A percentile compares a stretch with the other conserved stretches of the same genome.
These are phyloP conservation scores for Gryon sp. DNA, from an alignment of 1,140 invertebrate species.

Conservation along the genomic window DNA sequence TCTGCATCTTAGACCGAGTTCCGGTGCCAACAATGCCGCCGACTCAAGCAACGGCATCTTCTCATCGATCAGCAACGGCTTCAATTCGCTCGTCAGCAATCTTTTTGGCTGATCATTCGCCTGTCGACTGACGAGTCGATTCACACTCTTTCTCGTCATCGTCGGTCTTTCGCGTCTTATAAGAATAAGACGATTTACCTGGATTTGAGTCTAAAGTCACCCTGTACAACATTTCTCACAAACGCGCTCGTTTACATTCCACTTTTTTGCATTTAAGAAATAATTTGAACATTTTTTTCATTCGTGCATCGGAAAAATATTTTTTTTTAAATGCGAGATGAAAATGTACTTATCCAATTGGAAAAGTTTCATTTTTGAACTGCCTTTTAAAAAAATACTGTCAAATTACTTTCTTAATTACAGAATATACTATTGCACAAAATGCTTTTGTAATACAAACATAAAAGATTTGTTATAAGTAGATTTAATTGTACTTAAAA, in stretches of 20 bases:
- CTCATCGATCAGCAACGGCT: conserved; percentile 86
- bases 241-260: no score
- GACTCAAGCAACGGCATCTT: conserved; percentile 82
- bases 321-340: no score
- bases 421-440: no score
- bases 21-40: conserved; percentile 69
- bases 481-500: no score
- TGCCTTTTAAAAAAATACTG: no score
- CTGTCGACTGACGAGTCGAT: conserved; percentile 50
- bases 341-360: no score
- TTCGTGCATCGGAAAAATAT: neutral
- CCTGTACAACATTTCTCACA: conserved; percentile 46
- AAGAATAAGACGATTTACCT: conserved; percentile 45
- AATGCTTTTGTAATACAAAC: no score
- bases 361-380: no score
- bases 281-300: neutral
- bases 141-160: conserved; percentile 59
- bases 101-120: conserved; percentile 84
- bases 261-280: neutral
- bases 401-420: no score
- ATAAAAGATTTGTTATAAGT: no score
- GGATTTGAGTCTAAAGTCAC: conserved; percentile 42
- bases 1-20: conserved; percentile 71
- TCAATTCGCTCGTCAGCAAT: conserved; percentile 87
- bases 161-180: conserved; percentile 61